A percentile compares a stretch with the other conserved stretches of the same genome.
phyloP scores from a whole-genome alignment of 2,113 vertebrate genomes.

The Gnathonemus longibarbis region DNA sequence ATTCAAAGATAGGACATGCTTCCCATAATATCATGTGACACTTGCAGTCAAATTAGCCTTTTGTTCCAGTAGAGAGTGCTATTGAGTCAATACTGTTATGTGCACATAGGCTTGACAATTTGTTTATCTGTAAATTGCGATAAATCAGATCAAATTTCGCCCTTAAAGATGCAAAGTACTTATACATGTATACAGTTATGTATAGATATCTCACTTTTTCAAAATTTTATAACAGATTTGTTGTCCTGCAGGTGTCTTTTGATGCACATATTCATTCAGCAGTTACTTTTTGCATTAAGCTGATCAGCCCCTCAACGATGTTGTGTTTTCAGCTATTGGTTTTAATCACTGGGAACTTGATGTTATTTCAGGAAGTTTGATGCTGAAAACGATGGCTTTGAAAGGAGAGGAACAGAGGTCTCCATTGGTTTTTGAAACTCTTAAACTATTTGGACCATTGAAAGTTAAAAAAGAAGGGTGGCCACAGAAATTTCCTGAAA shows the following conservation, averaged over 20 bases:
- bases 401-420: background rate
- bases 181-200: background rate
- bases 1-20: background rate
- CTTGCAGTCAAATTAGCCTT: background rate
- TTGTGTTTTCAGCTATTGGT: background rate
- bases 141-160: background rate
- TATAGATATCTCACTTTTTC: background rate
- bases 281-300: background rate
- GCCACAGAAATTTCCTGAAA: background rate
- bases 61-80: slow-evolving; percentile 9
- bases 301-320: background rate
- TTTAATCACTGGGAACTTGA: background rate
- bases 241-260: background rate
- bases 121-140: background rate
- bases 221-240: background rate
- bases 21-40: background rate
- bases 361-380: background rate
- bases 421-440: background rate
- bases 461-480: background rate
- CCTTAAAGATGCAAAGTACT: background rate
- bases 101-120: background rate
- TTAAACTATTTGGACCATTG: background rate
- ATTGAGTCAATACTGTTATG: background rate
- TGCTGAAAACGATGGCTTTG: background rate
- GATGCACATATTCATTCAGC: background rate